A percentile compares a stretch with the other conserved stretches of the same genome.
phyloP scores from a whole-genome alignment of 2,888 invertebrate genomes.

The Pachymerium ferrugineum region DNA sequence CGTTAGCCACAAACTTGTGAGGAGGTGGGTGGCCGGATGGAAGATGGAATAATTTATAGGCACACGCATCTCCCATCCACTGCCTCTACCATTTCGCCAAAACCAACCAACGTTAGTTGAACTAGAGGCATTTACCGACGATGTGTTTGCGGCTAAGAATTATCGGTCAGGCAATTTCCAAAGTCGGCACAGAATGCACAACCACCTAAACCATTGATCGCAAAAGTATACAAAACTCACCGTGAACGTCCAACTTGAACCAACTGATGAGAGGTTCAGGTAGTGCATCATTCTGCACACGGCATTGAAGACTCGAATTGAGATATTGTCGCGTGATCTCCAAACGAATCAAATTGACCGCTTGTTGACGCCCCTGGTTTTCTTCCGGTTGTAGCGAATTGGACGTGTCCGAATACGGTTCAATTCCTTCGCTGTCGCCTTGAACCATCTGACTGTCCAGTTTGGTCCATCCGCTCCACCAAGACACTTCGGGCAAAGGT shows the following conservation, averaged over 20 bases:
- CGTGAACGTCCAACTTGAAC: conserved; percentile 31
- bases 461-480: conserved; percentile 31
- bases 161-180: conserved; percentile 6
- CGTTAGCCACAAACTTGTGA: too few species aligned
- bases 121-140: not conserved
- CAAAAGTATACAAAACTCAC: too few species aligned
- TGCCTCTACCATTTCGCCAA: too few species aligned
- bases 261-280: conserved; percentile 32
- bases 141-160: not conserved
- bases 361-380: not conserved
- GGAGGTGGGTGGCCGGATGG: not conserved
- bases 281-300: conserved; percentile 31
- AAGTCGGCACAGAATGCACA: not conserved
- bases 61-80: not conserved
- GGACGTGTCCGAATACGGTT: not conserved
- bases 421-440: not conserved
- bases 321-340: conserved; percentile 35
- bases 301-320: conserved; percentile 30
- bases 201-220: not conserved
- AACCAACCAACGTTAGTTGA: not conserved
- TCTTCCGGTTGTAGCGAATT: conserved; percentile 29
- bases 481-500: conserved; percentile 28
- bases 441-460: conserved; percentile 25
- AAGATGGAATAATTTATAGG: not conserved
- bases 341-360: conserved; percentile 33